phyloP scores from a whole-genome alignment of 1,140 invertebrate genomes.

The Leptinotarsa texana region DNA sequence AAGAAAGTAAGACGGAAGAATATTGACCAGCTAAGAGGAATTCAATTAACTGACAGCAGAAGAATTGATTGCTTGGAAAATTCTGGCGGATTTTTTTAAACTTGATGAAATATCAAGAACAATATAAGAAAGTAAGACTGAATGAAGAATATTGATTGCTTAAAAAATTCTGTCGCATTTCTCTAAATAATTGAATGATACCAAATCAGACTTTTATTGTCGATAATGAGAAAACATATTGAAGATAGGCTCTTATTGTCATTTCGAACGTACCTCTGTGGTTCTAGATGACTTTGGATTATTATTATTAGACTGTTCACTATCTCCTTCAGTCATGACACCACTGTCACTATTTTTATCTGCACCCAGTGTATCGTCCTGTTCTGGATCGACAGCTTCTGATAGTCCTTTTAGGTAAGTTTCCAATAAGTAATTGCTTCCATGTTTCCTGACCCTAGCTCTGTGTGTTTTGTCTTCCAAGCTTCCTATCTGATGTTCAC shows the following conservation, averaged over 20 bases:
- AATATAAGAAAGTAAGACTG: no score
- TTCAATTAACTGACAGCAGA: no score
- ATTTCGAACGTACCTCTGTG: slow-evolving; percentile 43
- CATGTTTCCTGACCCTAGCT: slow-evolving; percentile 71
- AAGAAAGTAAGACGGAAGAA: no score
- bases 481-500: slow-evolving; percentile 75
- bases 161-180: fast-evolving
- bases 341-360: slow-evolving; percentile 65
- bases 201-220: no score
- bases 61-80: no score
- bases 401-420: slow-evolving; percentile 70
- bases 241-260: neutral
- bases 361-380: slow-evolving; percentile 46
- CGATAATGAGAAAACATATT: no score
- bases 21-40: no score
- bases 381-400: slow-evolving; percentile 56
- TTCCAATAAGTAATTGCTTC: slow-evolving; percentile 80
- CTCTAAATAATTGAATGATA: neutral
- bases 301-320: slow-evolving; percentile 50
- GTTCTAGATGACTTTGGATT: slow-evolving; percentile 44
- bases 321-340: slow-evolving; percentile 55
- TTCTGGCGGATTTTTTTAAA: neutral
- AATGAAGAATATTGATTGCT: no score
- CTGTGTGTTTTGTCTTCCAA: slow-evolving; percentile 77
- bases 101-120: neutral